A percentile compares a stretch with the other conserved stretches of the same genome.
These are phyloP conservation scores for Caenorhabditis japonica DNA, from an alignment of 2,888 invertebrate genomes.

Conservation along the genomic window DNA sequence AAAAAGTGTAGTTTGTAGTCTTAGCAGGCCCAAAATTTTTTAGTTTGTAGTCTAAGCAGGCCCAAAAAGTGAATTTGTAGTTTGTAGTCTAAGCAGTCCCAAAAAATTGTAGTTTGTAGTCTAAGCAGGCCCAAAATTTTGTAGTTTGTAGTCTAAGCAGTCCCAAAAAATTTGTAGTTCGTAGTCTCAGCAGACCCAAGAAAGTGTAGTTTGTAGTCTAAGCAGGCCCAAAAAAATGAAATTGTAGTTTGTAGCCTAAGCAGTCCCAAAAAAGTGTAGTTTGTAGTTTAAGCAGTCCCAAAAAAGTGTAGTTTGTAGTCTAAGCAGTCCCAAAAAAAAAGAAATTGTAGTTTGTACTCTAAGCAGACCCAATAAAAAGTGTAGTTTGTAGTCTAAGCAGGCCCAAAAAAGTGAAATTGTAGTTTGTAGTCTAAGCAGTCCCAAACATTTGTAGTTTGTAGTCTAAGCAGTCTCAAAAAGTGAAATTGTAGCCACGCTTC, in stretches of 20 bases:
- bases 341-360: not conserved
- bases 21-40: not conserved
- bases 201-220: not conserved
- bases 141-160: slow-evolving; percentile 1
- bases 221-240: not conserved
- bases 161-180: not conserved
- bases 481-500: too few species aligned
- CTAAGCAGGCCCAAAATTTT: not conserved
- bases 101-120: too few species aligned
- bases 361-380: not conserved
- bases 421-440: not conserved
- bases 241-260: too few species aligned
- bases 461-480: too few species aligned
- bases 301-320: too few species aligned
- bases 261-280: not conserved
- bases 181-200: not conserved
- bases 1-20: not conserved
- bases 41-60: too few species aligned
- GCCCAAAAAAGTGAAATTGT: not conserved
- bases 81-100: not conserved
- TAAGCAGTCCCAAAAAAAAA: not conserved
- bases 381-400: too few species aligned
- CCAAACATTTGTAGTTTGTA: not conserved
- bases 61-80: not conserved
- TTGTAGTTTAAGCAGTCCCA: not conserved